Percentiles rank a stretch among this genome's conserved stretches.
Evolutionary conservation across 2,113 vertebrate species (phyloP).

Genomic region (Platichthys stellatus): DNA sequence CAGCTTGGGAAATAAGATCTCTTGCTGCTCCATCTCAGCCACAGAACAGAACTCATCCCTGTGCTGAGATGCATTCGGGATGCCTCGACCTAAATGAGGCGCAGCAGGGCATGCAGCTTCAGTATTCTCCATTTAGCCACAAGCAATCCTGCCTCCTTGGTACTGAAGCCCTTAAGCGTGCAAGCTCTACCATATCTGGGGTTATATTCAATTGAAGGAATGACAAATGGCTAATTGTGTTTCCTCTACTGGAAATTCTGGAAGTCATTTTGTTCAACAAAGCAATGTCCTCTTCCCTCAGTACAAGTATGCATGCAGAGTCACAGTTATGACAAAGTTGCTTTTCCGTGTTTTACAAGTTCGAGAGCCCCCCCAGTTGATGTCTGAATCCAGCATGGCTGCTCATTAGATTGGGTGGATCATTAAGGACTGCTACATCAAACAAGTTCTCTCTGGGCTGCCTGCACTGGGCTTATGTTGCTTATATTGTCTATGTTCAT

Average conservation of each 20-base stretch:
- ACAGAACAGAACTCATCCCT: conserved; percentile 18
- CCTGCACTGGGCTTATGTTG: conserved; percentile 28
- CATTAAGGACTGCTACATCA: conserved; percentile 63
- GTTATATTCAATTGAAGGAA: conserved; percentile 58
- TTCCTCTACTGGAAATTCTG: conserved; percentile 34
- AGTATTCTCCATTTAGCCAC: conserved; percentile 38
- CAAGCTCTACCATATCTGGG: conserved; percentile 32
- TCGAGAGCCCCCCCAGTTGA: conserved; percentile 41
- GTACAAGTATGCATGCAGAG: conserved; percentile 54
- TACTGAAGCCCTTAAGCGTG: conserved; percentile 27
- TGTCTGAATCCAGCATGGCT: conserved; percentile 43
- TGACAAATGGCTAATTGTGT: conserved; percentile 57
- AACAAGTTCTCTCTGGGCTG: conserved; percentile 42
- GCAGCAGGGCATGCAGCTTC: conserved; percentile 8
- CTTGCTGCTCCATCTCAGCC: neutral
- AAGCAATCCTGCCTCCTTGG: conserved; percentile 33
- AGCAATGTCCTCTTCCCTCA: conserved; percentile 36
- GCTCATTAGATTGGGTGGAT: conserved; percentile 68
- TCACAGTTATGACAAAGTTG: conserved; percentile 41
- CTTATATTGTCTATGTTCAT: conserved; percentile 12
- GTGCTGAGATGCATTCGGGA: conserved; percentile 41
- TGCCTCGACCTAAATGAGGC: conserved; percentile 33
- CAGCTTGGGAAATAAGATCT: conserved; percentile 21
- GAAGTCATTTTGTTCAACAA: conserved; percentile 21
- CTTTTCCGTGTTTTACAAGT: conserved; percentile 63